Evolutionary conservation across 2,797 vertebrate genomes (phyloP), one percentile per base, ranked within the genome.

Genomic region (Anas capensis): DNA sequence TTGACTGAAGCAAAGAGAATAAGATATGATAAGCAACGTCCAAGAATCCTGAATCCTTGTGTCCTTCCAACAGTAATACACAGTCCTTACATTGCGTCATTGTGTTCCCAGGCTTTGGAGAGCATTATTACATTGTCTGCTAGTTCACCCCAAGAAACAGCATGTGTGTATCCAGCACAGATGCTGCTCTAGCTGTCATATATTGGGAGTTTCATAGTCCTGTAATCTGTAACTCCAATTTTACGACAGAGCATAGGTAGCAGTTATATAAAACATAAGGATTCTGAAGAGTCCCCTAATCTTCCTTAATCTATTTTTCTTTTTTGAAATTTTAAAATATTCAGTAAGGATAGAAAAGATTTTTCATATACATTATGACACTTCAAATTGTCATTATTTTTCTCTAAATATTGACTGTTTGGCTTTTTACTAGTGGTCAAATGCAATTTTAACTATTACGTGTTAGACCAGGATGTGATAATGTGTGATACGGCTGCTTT

Each of bases 111-210:
- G 71, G 17, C 51, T 69, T 71, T 26, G 0, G 51, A 42, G 69
- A 90, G 57, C 7, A 8, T 7, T 11, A 0, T 0, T 40, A 8
- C 5, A 3, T 21, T 54, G 11, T 64, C 31, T 8, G 4, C 46
- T 33, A 10, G 42, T 53, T 19, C 61, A 73, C 72, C 75, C 62
- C 29, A 44, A 36, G 6, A 21, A 42, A 10, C 24, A 51, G 19
- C 20, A 38, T 6, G 24, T 27, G 54, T 26, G 8, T 17, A 13
- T 57, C 68, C 18, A 84, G 73, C 62, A 86, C 69, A 82, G 91
- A 33, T 51, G 75, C 58, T 86, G 58, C 48, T 31, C 23, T 14
- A 17, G 58, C 44, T 34, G 16, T 26, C 54, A 44, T 23, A 16
- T 53, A 33, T 21, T 4, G 10, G 44, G 26, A 61, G 56, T 26